Evolutionary conservation across 2,113 vertebrate species (phyloP), one percentile per base, ranked within the genome.

Genomic region (Catagonus wagneri): DNA sequence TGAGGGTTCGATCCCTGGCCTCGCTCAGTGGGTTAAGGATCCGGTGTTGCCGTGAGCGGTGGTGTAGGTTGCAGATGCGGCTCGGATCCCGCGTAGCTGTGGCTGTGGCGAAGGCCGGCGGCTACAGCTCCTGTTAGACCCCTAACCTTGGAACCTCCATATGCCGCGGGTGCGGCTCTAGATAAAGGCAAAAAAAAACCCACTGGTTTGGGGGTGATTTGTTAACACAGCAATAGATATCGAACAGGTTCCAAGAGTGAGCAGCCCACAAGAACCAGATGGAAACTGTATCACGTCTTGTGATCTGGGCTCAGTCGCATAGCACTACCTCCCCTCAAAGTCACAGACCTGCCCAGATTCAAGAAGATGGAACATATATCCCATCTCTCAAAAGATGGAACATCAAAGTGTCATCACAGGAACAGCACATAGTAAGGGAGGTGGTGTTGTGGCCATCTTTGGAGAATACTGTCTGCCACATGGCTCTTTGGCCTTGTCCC

Each of bases 271-370:
- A 89, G 63, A 95, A 71, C 36, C 32, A 66, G 44, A 36, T 52
- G 93, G 63, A 93, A 89, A 89, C 27, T n/a, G n/a, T 32, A 79
- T 66, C 50, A 87, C 20, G 63, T 90, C 39, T 92, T 60, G 81
- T 85, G 54, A 60, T 17, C 52, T 61, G 76, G 44, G n/a, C 76
- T 86, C 34, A 65, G 29, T 61, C 20, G 87, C 20, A 76, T 66
- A 90, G n/a, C n/a, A 80, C 92, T 72, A 54, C 25, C 92, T 92
- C 12, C 52, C 20, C 23, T 56, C 80, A 60, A 80, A 96, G 75
- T 91, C 63, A 85, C 23, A 95, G 58, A 20, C 3, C 74, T 86
- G 2, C 34, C 20, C 71, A 96, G 69, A 79, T 78, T 74, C 86
- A 81, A 84, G 39, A 56, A 95, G 60, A 56, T 75, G 15, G 63